Evolutionary conservation across 2,888 invertebrate genomes (phyloP), one percentile per base, ranked within the genome.

Genomic region (Metellina segmentata): DNA sequence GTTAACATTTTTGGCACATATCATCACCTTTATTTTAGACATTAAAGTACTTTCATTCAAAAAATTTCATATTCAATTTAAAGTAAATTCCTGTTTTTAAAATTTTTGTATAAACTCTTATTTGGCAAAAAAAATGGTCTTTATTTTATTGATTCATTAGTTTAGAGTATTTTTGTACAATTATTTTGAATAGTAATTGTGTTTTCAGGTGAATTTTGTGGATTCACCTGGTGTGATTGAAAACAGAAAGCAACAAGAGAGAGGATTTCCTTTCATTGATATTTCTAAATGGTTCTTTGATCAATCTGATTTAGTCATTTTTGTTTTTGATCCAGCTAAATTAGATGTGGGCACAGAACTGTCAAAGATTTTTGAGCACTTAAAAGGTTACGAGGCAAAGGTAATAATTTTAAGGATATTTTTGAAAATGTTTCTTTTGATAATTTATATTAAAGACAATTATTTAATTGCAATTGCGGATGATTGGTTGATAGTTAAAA

Each of bases 151-250:
- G 5, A 2, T 1, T 34, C 4, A 34, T 34, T 34, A 2, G 34
- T 34, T 34, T 2, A 34, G 34, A 34, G 34, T 34, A 34, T 34
- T 34, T 34, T 34, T 34, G 1, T 34, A 34, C 1, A 34, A 34
- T 34, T 34, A 34, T 34, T 34, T 34, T 34, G 1, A 2, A 34
- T 34, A 34, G 34, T 34, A 34, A 34, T 34, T 34, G 34, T 34
- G 34, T 4, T 34, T 34, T n/a, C 79, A 93, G 93, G 83, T 94
- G 11, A 94, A 94, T 9, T 91, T 94, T 70, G 94, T 94, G 75
- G 94, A 94, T 93, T 94, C 94, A 7, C 94, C 94, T 8, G 94
- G 94, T 7, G 94, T 94, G 34, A 94, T 94, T 72, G 94, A 94
- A 93, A 94, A 94, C 87, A 93, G 94, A 81, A 94, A 94, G 78